Base-by-base conservation (phyloP, 1,140 invertebrate genomes). In the Eueides isabella region DNA sequence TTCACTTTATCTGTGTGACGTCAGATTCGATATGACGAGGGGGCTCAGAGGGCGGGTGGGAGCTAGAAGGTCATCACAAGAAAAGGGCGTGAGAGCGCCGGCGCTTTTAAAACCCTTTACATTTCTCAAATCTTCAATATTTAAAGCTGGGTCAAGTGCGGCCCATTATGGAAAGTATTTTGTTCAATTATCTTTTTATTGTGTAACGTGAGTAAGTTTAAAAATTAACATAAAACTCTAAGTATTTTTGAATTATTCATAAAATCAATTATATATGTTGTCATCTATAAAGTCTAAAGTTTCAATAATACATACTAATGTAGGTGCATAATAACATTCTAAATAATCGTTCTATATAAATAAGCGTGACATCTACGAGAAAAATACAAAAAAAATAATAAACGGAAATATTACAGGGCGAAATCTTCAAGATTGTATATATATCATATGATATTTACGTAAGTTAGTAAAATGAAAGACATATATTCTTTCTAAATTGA, bases 11-110 rank as follows among this genome's bases (percentile, higher is more conserved):
- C 63, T 67, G 29, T 64, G 23, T 64, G 61, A 63, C 66, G 65
- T 74, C 66, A 68, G 35, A 74, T 61, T 73, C 67, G 35, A 64
- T 55, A 65, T 55, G 55, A 61, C 30, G 64, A 61, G 70, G 38
- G 33, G 61, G 72, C 19, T 65, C 16, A 1, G 38, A 23, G 31
- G 55, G 55, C n/a, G 67, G 61, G 35, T 16, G 66, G 35, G 62
- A 65, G 35, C 30, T 30, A 65, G 48, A 62, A 64, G 72, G 66
- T 68, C 72, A 64, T 30, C n/a, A 44, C 33, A 74, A 74, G 66
- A 68, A 33, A 62, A 74, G 55, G 38, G 55, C 35, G 64, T 11
- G 33, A 61, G n/a, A 31, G 44, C 14, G 48, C 19, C n/a, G 28
- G 6, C 35, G 66, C 65, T 74, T 44, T 74, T 63, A 33, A 68